A percentile compares a stretch with the other conserved stretches of the same genome.
Evolutionary conservation across 2,797 vertebrate genomes (phyloP).

Genomic region (Melanotaenia boesemani): DNA sequence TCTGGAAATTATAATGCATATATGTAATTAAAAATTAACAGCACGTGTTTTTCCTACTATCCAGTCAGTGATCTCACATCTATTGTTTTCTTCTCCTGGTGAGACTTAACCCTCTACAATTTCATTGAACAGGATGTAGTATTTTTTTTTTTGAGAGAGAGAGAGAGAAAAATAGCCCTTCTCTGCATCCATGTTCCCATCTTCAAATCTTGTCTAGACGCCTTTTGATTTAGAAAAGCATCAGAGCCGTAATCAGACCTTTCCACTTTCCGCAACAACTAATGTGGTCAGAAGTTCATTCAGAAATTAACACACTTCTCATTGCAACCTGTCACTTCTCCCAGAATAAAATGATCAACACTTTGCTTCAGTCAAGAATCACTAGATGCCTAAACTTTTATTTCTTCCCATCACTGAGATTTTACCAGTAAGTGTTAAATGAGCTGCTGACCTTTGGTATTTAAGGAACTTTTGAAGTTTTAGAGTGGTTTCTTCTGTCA

Average conservation of each 20-base stretch:
- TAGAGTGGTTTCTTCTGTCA: constrained; percentile 59
- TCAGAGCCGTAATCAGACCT: background rate
- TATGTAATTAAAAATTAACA: background rate
- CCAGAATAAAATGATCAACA: background rate
- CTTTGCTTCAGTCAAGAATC: background rate
- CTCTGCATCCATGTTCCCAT: too few species aligned
- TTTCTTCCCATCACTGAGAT: background rate
- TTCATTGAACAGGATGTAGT: too few species aligned
- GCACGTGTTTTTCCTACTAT: background rate
- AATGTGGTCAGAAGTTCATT: background rate
- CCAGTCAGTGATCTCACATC: background rate
- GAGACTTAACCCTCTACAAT: background rate
- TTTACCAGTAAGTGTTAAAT: constrained; percentile 13
- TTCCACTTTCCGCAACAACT: background rate
- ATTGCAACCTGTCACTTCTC: background rate
- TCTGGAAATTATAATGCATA: background rate
- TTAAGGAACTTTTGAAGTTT: constrained; percentile 67
- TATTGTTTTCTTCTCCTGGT: background rate
- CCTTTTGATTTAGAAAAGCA: background rate
- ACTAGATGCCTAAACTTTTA: background rate
- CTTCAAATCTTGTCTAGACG: background rate
- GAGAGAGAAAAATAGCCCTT: background rate
- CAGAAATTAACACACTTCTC: background rate
- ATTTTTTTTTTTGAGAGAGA: too few species aligned
- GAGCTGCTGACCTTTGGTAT: constrained; percentile 47